Percentiles rank a stretch among this genome's conserved stretches.
These are phyloP conservation scores for Lethrus apterus DNA, from an alignment of 1,140 invertebrate species.

Conservation along the genomic window DNA sequence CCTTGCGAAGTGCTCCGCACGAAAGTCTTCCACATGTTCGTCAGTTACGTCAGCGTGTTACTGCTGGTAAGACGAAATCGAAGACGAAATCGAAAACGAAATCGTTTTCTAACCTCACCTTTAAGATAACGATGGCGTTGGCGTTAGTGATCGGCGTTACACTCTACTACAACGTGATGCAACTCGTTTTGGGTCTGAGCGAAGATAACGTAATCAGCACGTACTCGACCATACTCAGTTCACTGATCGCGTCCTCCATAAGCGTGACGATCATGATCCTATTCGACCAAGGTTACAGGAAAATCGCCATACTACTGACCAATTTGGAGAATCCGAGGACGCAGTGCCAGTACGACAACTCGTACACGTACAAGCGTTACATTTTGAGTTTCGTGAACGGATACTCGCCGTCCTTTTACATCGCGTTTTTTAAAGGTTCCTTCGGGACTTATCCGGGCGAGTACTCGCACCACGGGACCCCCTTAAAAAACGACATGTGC, in stretches of 20 bases:
- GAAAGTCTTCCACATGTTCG: neutral
- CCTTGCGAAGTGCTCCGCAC: constrained; percentile 46
- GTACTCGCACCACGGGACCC: neutral
- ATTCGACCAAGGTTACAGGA: neutral
- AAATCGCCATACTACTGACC: constrained; percentile 81
- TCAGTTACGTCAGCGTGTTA: neutral
- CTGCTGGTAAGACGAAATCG: neutral
- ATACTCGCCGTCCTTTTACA: constrained; percentile 96
- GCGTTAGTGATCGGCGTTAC: neutral
- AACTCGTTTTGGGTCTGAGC: neutral
- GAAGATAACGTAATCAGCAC: neutral
- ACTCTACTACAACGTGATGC: neutral
- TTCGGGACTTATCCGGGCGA: constrained; percentile 29
- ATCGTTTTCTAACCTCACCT: neutral
- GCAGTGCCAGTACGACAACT: constrained; percentile 94
- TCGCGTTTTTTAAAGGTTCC: constrained; percentile 82
- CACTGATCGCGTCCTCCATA: neutral
- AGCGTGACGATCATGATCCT: constrained; percentile 1
- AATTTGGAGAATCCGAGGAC: constrained; percentile 89
- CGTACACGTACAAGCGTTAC: constrained; percentile 92
- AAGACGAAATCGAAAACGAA: neutral
- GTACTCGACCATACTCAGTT: neutral
- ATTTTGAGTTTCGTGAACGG: constrained; percentile 96
- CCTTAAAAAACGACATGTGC: neutral
- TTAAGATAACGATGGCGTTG: neutral